Evolutionary conservation across 2,888 invertebrate genomes (phyloP), one percentile per base, ranked within the genome.

Genomic region (Leptopilina myrica): DNA sequence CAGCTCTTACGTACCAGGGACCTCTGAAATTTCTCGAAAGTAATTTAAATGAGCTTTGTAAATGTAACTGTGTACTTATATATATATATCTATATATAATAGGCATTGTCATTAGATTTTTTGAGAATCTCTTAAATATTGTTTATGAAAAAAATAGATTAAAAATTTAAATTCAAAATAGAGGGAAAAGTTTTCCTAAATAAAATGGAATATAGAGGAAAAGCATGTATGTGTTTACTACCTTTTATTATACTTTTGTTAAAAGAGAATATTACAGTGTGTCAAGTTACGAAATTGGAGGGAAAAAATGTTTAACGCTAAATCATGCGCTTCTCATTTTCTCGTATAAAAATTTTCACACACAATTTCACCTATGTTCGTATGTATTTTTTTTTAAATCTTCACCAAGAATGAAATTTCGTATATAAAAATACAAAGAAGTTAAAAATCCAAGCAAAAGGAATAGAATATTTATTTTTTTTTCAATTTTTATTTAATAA

Each of bases 11-110:
- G 8, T 69, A 49, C 26, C 49, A 49, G 26, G 14, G 15, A 69
- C 33, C 73, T 73, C 53, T 56, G 33, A 73, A 73, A 73, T 73
- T 26, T 73, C 56, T 33, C 73, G 43, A 53, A 53, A 56, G 73
- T 73, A 73, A 73, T 73, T 73, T 40, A 73, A 73, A 73, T 53
- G 33, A 33, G 33, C 14, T 53, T n/a, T 73, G 56, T 73, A 40
- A 56, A 73, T 73, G 53, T 73, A 73, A 56, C 53, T 73, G 33
- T 73, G 53, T 56, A 53, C 14, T 73, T 8, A 73, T 56, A 73
- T 73, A 56, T 73, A 73, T 69, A n/a, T n/a, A n/a, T n/a, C n/a
- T 8, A 73, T 56, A 73, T 73, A 56, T 73, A 73, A 53, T 46
- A 26, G 26, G 1, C 26, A 14, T 43, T 7, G 43, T 7, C 7